These are phyloP conservation scores for Motacilla tschutschensis DNA, from an alignment of 2,113 vertebrate species.

Conservation along the genomic window DNA sequence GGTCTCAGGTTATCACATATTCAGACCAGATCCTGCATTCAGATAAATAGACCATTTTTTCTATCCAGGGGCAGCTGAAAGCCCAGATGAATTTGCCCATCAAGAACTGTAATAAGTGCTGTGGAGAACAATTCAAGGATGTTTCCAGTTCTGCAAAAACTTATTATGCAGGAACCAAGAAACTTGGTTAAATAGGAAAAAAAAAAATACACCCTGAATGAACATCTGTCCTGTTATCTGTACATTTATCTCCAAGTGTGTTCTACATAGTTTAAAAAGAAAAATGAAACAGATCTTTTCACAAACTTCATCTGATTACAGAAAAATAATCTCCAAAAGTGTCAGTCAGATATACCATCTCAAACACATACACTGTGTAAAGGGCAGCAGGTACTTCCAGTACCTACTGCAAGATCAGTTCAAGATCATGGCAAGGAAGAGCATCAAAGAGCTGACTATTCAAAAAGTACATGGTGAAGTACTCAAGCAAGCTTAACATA, in stretches of 20 bases:
- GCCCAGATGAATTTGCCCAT: not conserved
- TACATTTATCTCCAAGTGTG: not conserved
- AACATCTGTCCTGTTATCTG: not conserved
- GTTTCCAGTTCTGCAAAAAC: not conserved
- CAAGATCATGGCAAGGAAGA: not conserved
- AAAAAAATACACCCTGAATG: not conserved
- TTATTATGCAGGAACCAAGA: not conserved
- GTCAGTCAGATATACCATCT: not conserved
- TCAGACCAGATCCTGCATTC: not conserved
- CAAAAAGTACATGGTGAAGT: not conserved
- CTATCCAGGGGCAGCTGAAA: not conserved
- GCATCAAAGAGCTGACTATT: not conserved
- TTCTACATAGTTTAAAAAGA: not conserved
- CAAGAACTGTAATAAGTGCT: not conserved
- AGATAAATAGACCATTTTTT: not conserved
- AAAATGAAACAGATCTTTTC: not conserved
- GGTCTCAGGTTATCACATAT: constrained; percentile 1
- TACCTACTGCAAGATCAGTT: not conserved
- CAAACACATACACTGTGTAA: rapidly evolving
- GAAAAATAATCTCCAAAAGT: not conserved
- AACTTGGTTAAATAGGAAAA: not conserved
- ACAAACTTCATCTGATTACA: not conserved
- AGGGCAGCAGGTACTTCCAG: not conserved
- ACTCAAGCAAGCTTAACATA: not conserved
- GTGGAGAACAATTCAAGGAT: not conserved